Conservation (phyloP, 1,140 invertebrate genomes). For the Drosophila gunungcola region DNA sequence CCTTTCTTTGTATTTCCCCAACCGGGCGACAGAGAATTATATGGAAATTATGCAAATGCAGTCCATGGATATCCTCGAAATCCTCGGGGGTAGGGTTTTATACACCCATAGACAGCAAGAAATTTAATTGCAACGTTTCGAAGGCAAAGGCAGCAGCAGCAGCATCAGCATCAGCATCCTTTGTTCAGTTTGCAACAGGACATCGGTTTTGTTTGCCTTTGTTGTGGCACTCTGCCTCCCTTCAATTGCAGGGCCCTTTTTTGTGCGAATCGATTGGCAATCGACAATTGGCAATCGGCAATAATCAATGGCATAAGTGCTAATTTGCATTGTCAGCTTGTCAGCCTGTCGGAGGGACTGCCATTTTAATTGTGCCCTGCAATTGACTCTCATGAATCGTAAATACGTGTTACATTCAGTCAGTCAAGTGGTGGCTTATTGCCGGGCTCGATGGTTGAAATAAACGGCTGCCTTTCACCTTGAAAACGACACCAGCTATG, state of each 20-base stretch:
- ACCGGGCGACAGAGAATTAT: conserved; percentile 72
- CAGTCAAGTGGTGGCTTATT: conserved; percentile 44
- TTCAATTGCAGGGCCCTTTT: conserved; percentile 15
- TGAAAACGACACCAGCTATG: conserved; percentile 1
- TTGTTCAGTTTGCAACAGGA: conserved; percentile 45
- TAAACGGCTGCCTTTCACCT: not conserved
- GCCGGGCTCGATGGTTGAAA: conserved; percentile 13
- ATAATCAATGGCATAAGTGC: conserved; percentile 76
- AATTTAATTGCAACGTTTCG: conserved; percentile 60
- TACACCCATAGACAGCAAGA: conserved; percentile 14
- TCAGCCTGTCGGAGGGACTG: conserved; percentile 38
- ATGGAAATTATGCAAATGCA: conserved; percentile 77
- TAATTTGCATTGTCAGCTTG: conserved; percentile 72
- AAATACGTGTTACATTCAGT: conserved; percentile 37
- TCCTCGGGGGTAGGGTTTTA: conserved; percentile 10
- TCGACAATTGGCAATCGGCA: conserved; percentile 76
- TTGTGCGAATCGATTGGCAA: conserved; percentile 67
- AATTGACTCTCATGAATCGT: conserved; percentile 47
- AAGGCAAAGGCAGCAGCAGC: no score
- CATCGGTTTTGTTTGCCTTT: conserved; percentile 37
- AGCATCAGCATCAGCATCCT: not conserved
- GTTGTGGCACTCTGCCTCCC: conserved; percentile 36
- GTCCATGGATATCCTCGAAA: conserved; percentile 8
- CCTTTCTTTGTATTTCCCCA: conserved; percentile 51
- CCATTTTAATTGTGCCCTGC: conserved; percentile 40